phyloP scores from a whole-genome alignment of 2,888 invertebrate species.

The Callyntrura guangdongensis region DNA sequence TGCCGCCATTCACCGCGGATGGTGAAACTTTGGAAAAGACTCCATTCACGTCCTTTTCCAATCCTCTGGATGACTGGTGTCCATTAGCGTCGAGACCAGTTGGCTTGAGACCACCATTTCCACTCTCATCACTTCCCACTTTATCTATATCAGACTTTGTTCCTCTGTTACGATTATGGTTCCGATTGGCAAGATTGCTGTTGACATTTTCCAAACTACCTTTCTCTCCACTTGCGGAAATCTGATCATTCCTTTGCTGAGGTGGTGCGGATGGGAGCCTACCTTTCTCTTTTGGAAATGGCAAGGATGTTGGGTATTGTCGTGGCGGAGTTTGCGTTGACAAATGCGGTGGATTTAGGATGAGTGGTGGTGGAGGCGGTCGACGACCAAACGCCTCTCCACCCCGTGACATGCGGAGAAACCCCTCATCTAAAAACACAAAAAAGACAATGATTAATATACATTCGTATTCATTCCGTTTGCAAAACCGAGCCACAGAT shows the following conservation, averaged over 20 bases:
- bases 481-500: not conserved
- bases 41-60: conserved; percentile 90
- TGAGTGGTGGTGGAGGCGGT: conserved; percentile 84
- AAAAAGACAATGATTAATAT: conserved; percentile 52
- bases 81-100: conserved; percentile 80
- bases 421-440: conserved; percentile 84
- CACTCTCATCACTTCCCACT: conserved; percentile 80
- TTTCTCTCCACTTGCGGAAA: conserved; percentile 74
- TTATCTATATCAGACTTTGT: conserved; percentile 81
- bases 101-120: conserved; percentile 78
- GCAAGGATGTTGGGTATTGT: conserved; percentile 81
- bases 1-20: conserved; percentile 64
- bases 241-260: conserved; percentile 77
- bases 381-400: conserved; percentile 85
- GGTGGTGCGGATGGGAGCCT: conserved; percentile 76
- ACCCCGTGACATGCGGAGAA: conserved; percentile 85
- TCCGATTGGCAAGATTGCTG: conserved; percentile 82
- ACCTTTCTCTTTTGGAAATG: conserved; percentile 80
- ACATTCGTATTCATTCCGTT: not conserved
- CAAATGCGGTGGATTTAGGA: conserved; percentile 84
- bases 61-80: conserved; percentile 82
- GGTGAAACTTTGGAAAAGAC: conserved; percentile 89
- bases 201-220: conserved; percentile 79
- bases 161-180: conserved; percentile 79
- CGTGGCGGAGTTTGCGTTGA: conserved; percentile 84